These are phyloP conservation scores for Rutilus rutilus DNA, from an alignment of 2,113 vertebrate species.

Conservation along the genomic window DNA sequence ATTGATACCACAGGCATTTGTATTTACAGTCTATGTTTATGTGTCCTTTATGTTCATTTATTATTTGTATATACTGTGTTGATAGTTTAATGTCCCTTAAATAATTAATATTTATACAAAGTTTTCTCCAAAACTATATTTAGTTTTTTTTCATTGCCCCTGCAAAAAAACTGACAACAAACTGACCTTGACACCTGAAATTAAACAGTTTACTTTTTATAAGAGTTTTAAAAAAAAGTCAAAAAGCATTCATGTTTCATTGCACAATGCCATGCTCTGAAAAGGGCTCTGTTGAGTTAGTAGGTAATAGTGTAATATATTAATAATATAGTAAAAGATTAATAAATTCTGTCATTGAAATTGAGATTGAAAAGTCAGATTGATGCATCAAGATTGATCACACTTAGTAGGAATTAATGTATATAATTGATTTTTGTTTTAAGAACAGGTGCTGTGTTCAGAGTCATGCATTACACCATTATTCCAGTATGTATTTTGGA, in stretches of 20 bases:
- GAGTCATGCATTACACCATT: conserved; percentile 22
- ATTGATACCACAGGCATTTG: background rate
- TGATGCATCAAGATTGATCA: background rate
- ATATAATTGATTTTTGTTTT: background rate
- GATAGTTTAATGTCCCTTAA: background rate
- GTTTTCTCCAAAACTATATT: background rate
- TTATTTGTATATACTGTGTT: background rate
- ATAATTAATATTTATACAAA: background rate
- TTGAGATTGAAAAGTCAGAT: background rate
- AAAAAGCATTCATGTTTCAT: conserved; percentile 1
- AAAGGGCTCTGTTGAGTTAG: background rate
- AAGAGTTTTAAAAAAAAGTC: background rate
- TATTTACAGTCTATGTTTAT: background rate
- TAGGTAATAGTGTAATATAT: background rate
- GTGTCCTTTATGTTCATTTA: background rate
- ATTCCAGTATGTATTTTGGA: background rate
- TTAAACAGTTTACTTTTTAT: background rate
- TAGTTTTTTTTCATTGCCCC: background rate
- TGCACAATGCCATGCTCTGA: background rate
- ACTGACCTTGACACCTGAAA: background rate
- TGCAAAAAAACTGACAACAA: background rate
- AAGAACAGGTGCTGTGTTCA: conserved; percentile 25
- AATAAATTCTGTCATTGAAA: background rate
- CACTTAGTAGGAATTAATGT: background rate
- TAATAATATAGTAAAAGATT: background rate